These are phyloP conservation scores for Oophaga sylvatica DNA, from an alignment of 2,797 vertebrate species.

Conservation along the genomic window DNA sequence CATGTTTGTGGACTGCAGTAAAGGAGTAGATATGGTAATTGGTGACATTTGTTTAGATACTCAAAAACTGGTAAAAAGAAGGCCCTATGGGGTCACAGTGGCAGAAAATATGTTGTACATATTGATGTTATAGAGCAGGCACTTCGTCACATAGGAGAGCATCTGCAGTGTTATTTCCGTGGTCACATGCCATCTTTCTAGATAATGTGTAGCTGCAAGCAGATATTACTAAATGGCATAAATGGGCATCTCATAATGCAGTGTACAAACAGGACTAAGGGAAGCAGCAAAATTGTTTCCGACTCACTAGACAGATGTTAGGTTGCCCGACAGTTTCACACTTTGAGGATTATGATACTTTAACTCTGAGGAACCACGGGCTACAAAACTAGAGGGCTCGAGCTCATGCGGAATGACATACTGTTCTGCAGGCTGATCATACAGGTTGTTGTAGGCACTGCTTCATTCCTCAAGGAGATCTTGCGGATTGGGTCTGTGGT, in stretches of 20 bases:
- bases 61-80: no score
- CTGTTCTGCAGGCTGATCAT: background rate
- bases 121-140: background rate
- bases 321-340: background rate
- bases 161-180: background rate
- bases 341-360: background rate
- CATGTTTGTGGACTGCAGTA: no score
- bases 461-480: background rate
- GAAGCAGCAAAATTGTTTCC: slow-evolving; percentile 6
- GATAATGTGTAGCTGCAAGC: slow-evolving; percentile 11
- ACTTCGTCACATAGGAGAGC: background rate
- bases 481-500: background rate
- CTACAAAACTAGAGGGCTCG: background rate
- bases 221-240: background rate
- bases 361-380: background rate
- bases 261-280: background rate
- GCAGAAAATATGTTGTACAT: no score
- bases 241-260: background rate
- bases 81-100: no score
- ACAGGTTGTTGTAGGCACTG: background rate
- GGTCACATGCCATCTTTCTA: background rate
- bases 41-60: no score
- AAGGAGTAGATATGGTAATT: no score
- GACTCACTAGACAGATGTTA: slow-evolving; percentile 3
- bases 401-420: background rate